phyloP scores from a whole-genome alignment of 2,797 vertebrate species.

The Sebastes hubbsi region DNA sequence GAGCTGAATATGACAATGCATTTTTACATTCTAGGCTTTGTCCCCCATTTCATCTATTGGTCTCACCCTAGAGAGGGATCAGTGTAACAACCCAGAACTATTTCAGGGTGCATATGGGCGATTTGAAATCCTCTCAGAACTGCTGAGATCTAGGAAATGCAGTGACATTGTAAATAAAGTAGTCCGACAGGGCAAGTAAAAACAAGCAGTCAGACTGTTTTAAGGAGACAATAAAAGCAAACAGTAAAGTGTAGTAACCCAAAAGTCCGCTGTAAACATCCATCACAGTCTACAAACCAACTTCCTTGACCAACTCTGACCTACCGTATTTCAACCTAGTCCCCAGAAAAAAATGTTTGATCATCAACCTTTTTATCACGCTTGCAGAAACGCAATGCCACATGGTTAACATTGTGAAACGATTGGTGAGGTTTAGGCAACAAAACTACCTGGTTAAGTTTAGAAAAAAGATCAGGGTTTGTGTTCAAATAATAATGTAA shows the following conservation, averaged over 20 bases:
- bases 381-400: no score
- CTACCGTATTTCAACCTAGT: background rate
- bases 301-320: background rate
- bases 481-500: no score
- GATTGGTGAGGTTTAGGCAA: no score
- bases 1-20: background rate
- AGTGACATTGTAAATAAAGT: background rate
- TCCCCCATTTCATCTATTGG: background rate
- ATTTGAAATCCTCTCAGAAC: background rate
- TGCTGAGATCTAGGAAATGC: background rate
- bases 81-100: background rate
- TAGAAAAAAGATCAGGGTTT: no score
- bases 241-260: background rate
- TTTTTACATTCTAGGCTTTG: background rate
- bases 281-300: background rate
- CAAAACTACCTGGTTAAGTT: no score
- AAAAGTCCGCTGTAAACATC: background rate
- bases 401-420: fast-evolving
- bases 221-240: background rate
- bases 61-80: background rate
- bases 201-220: background rate
- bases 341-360: no score
- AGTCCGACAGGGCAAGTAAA: background rate
- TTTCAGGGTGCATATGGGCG: no score
- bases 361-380: no score